Base-by-base conservation (phyloP, 2,797 vertebrate genomes). In the Cryptoblepharus egeriae region DNA sequence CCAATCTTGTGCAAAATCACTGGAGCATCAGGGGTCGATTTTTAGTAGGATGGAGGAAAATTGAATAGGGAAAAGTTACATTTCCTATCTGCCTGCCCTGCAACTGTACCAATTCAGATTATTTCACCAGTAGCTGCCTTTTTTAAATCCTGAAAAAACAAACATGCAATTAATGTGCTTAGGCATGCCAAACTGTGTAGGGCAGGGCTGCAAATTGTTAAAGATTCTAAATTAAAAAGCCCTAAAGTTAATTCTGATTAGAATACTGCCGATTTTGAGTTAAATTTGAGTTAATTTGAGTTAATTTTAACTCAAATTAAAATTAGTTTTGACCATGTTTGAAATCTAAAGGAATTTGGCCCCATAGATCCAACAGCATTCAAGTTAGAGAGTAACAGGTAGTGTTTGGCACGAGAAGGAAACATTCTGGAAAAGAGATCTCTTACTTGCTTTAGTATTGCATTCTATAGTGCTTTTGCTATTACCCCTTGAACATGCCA, bases 401-500 rank as follows among this genome's bases (percentile, higher is more conserved):
- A 16, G 15, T 52, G 22, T 26, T 7, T 20, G 37, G 37, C 35
- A 24, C 65, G 12, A 57, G 63, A 42, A 73, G 5, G 37, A n/a
- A 37, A 67, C 32, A 20, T 28, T n/a, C n/a, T n/a, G n/a, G n/a
- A n/a, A n/a, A n/a, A 45, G 45, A 13, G 7, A 7, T 49, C 45
- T 49, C 45, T 49, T 49, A 49, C 45, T 7, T 67, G 13, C 37
- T 75, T 28, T 32, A 37, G 45, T 37, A 28, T 74, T 49, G 2
- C 39, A 35, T 74, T 67, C 42, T 16, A 39, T 26, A 15, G 9
- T 70, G 28, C 60, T 73, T 84, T 84, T 73, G 82, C 82, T 35
- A 10, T 79, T 69, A 49, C 63, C 15, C 64, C 70, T 84, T 79
- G 82, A 84, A 84, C 77, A 79, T 74, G 63, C 82, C 5, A 11